Evolutionary conservation across 2,888 invertebrate genomes (phyloP), one percentile per base, ranked within the genome.

Genomic region (Drosophila melanosoma): DNA sequence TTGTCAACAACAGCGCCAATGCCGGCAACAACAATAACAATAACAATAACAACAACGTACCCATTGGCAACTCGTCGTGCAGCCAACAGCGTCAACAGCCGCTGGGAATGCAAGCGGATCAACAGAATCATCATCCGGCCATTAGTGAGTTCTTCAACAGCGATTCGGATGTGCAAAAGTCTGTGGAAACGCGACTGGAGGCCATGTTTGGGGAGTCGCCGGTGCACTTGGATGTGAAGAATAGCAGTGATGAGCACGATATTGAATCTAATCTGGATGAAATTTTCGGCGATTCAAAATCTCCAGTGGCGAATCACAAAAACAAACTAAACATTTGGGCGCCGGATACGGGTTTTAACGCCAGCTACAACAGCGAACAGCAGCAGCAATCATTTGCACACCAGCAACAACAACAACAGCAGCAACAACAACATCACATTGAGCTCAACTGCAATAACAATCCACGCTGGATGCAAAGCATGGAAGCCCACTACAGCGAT

Each of bases 141-240:
- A 79, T 91, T 5, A 91, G 88, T 36, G 93, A 93, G 69, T 91
- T 93, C 76, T 93, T 93, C 48, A 92, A 85, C 70, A 86, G 91
- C 10, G 89, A 91, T 36, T 86, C 91, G 23, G 91, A 91, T 74
- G 92, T 92, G 7, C 92, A 91, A 38, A 93, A 93, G 75, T 92
- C 93, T 0, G 93, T 93, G 58, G 93, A 93, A 70, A 93, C 91
- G 8, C 90, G 93, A 10, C 79, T 93, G 42, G 93, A 93, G 68
- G 93, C 93, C 12, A 93, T 93, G 92, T 93, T 93, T 54, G 93
- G 93, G 0, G 93, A 93, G 76, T 93, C 93, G 0, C 93, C 93
- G 0, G 93, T 93, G 12, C 91, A 91, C 60, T 79, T 92, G 60
- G 90, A 87, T 58, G 90, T 89, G 20, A 90, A 91, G 65, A 81